Conservation (phyloP, 2,797 vertebrate genomes). For the Coreius guichenoti region DNA sequence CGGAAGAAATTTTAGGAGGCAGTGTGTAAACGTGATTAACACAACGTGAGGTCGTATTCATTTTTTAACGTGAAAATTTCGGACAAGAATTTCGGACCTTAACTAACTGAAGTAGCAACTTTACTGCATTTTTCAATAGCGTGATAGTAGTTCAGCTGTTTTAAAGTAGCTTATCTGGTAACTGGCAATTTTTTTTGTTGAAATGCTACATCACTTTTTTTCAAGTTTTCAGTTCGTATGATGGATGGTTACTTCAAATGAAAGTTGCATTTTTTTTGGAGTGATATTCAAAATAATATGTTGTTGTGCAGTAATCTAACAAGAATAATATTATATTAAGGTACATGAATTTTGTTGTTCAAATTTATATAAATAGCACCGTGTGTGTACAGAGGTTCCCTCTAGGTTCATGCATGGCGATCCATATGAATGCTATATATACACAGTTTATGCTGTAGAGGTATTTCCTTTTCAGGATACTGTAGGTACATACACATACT, state of each 20-base stretch:
- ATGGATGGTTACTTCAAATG: background rate
- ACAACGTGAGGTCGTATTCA: too few species aligned
- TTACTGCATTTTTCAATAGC: background rate
- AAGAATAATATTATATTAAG: background rate
- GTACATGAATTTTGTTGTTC: background rate
- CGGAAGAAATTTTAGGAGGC: too few species aligned
- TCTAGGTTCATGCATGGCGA: background rate
- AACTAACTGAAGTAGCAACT: background rate
- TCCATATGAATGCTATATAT: background rate
- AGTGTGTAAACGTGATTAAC: too few species aligned
- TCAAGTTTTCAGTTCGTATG: background rate
- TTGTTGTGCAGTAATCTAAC: background rate
- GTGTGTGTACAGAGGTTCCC: background rate
- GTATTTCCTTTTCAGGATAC: background rate
- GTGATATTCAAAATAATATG: background rate
- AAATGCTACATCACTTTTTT: background rate
- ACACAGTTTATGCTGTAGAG: background rate
- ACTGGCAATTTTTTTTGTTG: accelerated
- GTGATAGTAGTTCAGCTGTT: background rate
- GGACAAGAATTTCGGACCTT: background rate
- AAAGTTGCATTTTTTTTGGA: background rate
- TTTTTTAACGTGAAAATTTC: too few species aligned
- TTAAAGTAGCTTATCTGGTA: background rate
- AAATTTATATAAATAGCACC: background rate
- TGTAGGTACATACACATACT: background rate